phyloP scores from a whole-genome alignment of 2,888 invertebrate species.

The Conchocele bisecta region DNA sequence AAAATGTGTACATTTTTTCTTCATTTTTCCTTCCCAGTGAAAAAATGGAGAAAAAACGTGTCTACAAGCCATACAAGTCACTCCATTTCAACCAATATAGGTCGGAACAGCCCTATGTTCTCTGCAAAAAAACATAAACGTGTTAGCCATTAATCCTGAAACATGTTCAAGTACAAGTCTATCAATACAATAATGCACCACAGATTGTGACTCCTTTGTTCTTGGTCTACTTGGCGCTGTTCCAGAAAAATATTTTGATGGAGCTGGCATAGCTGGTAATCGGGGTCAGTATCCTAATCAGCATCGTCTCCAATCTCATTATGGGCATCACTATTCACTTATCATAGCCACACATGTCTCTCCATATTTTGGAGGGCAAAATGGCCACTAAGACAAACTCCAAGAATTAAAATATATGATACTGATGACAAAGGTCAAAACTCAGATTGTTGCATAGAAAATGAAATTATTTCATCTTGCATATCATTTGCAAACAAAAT shows the following conservation, averaged over 20 bases:
- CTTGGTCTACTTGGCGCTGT: slow-evolving; percentile 55
- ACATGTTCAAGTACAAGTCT: background rate
- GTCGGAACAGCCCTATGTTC: slow-evolving; percentile 13
- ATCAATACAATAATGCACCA: slow-evolving; percentile 29
- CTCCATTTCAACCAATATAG: slow-evolving; percentile 49
- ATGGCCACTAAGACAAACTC: slow-evolving; percentile 49
- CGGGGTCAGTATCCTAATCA: too few relatives aligned
- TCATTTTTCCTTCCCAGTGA: slow-evolving; percentile 61
- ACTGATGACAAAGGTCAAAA: too few relatives aligned
- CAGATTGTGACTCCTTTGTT: slow-evolving; percentile 30
- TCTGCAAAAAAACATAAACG: slow-evolving; percentile 19
- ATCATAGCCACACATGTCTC: slow-evolving; percentile 57
- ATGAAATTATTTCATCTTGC: too few relatives aligned
- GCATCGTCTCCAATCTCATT: slow-evolving; percentile 36
- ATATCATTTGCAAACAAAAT: too few relatives aligned
- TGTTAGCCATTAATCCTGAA: background rate
- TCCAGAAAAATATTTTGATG: slow-evolving; percentile 59
- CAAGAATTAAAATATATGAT: too few relatives aligned
- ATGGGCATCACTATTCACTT: background rate
- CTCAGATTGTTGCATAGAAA: too few relatives aligned
- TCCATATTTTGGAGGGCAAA: slow-evolving; percentile 62
- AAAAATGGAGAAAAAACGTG: slow-evolving; percentile 56
- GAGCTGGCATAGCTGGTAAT: too few relatives aligned
- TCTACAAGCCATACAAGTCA: slow-evolving; percentile 51
- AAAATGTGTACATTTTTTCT: slow-evolving; percentile 39